Evolutionary conservation across 2,113 vertebrate genomes (phyloP).

Genomic region (Eulemur rufifrons): DNA sequence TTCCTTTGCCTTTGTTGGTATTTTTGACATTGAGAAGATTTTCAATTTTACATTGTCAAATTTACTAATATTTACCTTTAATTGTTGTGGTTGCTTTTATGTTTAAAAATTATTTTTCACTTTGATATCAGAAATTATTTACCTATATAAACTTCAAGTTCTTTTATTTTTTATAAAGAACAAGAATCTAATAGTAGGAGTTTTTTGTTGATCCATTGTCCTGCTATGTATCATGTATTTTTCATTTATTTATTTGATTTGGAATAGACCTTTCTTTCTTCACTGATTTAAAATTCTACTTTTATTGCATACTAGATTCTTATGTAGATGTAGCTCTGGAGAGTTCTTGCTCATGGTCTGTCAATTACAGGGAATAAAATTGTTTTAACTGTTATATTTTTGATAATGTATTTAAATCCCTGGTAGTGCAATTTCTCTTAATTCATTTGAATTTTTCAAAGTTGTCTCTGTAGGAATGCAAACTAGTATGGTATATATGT

Average conservation of each 20-base stretch:
- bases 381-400: not conserved
- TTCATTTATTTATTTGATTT: not conserved
- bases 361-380: not conserved
- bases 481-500: not conserved
- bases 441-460: constrained; percentile 19
- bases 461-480: not conserved
- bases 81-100: not conserved
- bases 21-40: not conserved
- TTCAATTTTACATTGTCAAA: not conserved
- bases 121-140: not conserved
- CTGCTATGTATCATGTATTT: not conserved
- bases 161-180: not conserved
- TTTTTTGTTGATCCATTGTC: not conserved
- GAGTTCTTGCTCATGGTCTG: not conserved
- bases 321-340: not conserved
- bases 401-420: constrained; percentile 10
- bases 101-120: not conserved
- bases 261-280: not conserved
- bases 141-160: not conserved
- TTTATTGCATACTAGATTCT: not conserved
- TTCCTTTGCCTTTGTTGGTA: not conserved
- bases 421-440: not conserved
- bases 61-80: not conserved
- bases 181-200: not conserved
- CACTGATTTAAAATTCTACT: not conserved